Conservation (phyloP, 2,797 vertebrate species). For the Mallotus villosus region DNA sequence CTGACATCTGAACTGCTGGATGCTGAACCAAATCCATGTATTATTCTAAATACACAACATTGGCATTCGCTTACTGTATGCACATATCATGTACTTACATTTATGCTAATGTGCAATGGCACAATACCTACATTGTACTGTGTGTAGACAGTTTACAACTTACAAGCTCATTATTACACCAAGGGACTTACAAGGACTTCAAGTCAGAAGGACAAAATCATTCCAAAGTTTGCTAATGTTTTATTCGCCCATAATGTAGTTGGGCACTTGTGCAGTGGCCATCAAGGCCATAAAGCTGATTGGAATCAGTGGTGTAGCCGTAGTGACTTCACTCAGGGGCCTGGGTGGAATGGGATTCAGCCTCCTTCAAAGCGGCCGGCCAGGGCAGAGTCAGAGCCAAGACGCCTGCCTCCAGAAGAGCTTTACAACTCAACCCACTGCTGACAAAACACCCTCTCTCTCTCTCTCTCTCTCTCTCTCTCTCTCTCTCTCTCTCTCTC, state of each 20-base stretch:
- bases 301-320: constrained; percentile 20
- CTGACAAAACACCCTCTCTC: constrained; percentile 18
- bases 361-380: constrained; percentile 14
- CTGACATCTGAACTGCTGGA: neutral
- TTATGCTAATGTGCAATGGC: too few relatives aligned
- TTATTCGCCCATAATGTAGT: constrained; percentile 14
- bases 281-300: constrained; percentile 27
- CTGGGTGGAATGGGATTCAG: constrained; percentile 35
- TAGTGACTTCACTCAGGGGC: constrained; percentile 13
- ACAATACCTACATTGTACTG: neutral
- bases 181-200: too few relatives aligned
- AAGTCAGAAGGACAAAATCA: too few relatives aligned
- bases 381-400: constrained; percentile 17
- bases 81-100: too few relatives aligned
- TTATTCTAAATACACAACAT: too few relatives aligned
- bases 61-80: too few relatives aligned
- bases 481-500: neutral
- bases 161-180: too few relatives aligned
- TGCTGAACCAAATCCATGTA: too few relatives aligned
- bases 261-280: constrained; percentile 1
- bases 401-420: neutral
- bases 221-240: neutral
- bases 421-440: constrained; percentile 12
- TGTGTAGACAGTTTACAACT: neutral
- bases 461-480: neutral